These are phyloP conservation scores for Peromyscus nudipes DNA, from an alignment of 2,797 vertebrate genomes.

Conservation along the genomic window DNA sequence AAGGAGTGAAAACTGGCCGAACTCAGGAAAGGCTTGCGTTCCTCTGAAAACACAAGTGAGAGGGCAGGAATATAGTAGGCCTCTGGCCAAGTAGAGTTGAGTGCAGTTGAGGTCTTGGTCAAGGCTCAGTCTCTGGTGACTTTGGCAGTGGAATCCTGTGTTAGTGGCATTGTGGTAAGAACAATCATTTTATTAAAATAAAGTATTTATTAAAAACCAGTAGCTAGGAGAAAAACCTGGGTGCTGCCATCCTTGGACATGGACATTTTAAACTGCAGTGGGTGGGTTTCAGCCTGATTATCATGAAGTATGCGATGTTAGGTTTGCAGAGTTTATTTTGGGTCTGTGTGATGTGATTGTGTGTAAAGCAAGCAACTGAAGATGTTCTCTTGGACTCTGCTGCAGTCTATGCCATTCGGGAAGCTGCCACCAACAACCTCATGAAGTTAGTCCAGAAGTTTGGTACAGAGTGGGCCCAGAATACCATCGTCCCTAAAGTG, in stretches of 20 bases:
- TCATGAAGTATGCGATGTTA: neutral
- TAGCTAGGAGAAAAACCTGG: neutral
- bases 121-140: neutral
- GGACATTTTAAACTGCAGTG: neutral
- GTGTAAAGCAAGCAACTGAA: neutral
- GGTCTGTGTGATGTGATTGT: neutral
- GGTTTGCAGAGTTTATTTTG: neutral
- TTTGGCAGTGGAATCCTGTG: neutral
- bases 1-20: constrained; percentile 29
- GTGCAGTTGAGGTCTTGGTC: constrained; percentile 10
- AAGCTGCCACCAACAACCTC: constrained; percentile 95
- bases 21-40: constrained; percentile 28
- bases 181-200: neutral
- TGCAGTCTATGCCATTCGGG: constrained; percentile 94
- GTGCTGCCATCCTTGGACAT: neutral
- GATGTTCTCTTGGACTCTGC: neutral
- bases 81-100: constrained; percentile 29
- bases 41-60: constrained; percentile 52
- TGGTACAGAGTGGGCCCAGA: constrained; percentile 95
- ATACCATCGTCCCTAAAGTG: constrained; percentile 95
- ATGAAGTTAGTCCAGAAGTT: constrained; percentile 97
- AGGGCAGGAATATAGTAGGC: constrained; percentile 51
- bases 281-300: neutral
- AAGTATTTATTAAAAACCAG: neutral
- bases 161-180: constrained; percentile 10